Evolutionary conservation across 2,888 invertebrate species (phyloP).

Genomic region (Idaea dimidiata): DNA sequence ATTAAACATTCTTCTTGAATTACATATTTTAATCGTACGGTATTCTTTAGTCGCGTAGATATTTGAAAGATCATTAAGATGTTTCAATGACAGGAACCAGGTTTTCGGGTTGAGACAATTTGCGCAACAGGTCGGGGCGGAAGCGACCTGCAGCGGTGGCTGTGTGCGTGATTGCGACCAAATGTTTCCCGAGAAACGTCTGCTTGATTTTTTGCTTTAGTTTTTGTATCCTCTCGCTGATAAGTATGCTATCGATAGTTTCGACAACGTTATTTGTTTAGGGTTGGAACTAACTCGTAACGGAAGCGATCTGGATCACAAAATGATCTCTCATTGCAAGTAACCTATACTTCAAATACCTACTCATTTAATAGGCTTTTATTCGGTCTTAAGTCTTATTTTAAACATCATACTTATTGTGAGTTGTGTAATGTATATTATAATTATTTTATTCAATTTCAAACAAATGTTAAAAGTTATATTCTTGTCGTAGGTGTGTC

Average conservation of each 20-base stretch:
- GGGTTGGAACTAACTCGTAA: constrained; percentile 61
- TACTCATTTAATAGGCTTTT: not conserved
- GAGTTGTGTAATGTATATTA: not conserved
- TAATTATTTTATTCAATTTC: not conserved
- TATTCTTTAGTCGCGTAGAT: constrained; percentile 3
- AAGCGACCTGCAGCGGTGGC: constrained; percentile 73
- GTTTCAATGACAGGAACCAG: constrained; percentile 31
- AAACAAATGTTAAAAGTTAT: constrained; percentile 12
- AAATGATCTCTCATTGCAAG: not conserved
- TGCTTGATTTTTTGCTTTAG: constrained; percentile 69
- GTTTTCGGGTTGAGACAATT: constrained; percentile 47
- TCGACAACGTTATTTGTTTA: constrained; percentile 68
- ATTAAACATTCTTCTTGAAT: constrained; percentile 17
- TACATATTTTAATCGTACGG: not conserved
- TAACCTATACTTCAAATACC: not conserved
- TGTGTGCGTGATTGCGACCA: constrained; percentile 70
- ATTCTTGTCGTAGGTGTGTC: constrained; percentile 65
- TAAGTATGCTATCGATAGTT: constrained; percentile 79
- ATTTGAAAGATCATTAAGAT: constrained; percentile 19
- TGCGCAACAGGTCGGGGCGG: constrained; percentile 81
- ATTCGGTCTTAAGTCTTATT: not conserved
- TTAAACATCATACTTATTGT: not conserved
- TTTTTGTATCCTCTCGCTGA: constrained; percentile 68
- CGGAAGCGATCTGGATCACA: constrained; percentile 60
- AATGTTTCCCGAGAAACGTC: constrained; percentile 75